A percentile compares a stretch with the other conserved stretches of the same genome.
Conservation (phyloP, 2,797 vertebrate species). For the Lagodon rhomboides region DNA sequence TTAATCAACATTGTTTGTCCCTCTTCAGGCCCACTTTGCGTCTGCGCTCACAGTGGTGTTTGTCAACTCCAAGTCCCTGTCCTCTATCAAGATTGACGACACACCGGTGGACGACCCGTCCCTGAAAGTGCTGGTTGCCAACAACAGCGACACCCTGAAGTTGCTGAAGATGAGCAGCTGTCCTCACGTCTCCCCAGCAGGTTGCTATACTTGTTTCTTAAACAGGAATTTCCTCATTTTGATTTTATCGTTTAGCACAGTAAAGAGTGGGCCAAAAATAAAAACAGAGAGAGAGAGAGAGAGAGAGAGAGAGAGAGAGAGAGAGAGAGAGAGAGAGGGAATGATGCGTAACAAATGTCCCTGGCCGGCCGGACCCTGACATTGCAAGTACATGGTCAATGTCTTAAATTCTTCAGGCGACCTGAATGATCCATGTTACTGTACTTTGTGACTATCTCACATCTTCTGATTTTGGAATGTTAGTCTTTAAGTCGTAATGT, state of each 20-base stretch:
- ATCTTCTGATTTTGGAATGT: too few species aligned
- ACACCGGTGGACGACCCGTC: constrained; percentile 96
- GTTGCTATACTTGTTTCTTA: constrained; percentile 68
- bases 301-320: too few species aligned
- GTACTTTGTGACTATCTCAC: neutral
- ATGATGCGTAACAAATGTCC: neutral
- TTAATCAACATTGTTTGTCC: constrained; percentile 14
- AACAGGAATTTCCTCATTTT: neutral
- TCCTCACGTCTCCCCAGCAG: constrained; percentile 96
- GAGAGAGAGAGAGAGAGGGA: neutral
- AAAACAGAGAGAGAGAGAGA: neutral
- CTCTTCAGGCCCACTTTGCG: constrained; percentile 92
- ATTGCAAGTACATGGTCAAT: neutral
- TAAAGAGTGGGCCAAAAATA: neutral
- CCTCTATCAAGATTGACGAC: constrained; percentile 96
- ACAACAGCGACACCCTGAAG: constrained; percentile 95
- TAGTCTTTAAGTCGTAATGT: too few species aligned
- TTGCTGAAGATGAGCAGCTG: constrained; percentile 98
- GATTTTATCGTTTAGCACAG: neutral
- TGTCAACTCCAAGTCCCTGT: constrained; percentile 97
- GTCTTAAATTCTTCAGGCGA: neutral
- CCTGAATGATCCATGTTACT: neutral
- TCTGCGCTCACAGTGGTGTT: constrained; percentile 98
- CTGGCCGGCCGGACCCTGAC: neutral
- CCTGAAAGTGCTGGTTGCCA: constrained; percentile 93